These are phyloP conservation scores for Rhinolophus sinicus DNA, from an alignment of 2,113 vertebrate genomes.

Conservation along the genomic window DNA sequence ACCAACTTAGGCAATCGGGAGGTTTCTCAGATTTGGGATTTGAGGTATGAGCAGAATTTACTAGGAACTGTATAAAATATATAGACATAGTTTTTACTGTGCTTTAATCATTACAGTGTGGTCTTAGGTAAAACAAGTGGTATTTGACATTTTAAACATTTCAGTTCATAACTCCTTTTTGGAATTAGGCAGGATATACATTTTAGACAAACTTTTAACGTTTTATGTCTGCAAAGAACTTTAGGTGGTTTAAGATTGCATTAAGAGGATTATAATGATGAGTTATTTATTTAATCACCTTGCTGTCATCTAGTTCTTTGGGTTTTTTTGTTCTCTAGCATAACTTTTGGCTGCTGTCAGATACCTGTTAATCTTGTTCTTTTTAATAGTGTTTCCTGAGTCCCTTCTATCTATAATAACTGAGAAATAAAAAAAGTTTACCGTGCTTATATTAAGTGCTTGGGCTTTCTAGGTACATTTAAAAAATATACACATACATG, in stretches of 20 bases:
- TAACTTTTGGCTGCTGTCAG: not conserved
- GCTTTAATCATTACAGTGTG: not conserved
- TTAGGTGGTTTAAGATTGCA: not conserved
- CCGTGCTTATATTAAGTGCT: not conserved
- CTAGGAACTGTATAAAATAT: not conserved
- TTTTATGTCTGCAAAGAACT: not conserved
- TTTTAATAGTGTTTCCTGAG: not conserved
- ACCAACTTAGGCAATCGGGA: not conserved
- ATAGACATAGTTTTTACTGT: not conserved
- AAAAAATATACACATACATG: not conserved
- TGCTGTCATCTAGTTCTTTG: not conserved
- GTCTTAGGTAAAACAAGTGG: not conserved
- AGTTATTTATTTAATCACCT: not conserved
- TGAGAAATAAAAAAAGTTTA: not conserved
- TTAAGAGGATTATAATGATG: not conserved
- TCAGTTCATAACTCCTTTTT: constrained; percentile 1
- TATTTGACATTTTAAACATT: constrained; percentile 28
- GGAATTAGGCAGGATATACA: not conserved
- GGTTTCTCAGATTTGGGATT: not conserved
- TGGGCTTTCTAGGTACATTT: not conserved
- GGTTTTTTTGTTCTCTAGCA: not conserved
- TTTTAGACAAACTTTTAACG: not conserved
- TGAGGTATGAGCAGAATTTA: constrained; percentile 21
- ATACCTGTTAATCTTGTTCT: not conserved
- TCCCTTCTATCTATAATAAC: not conserved